phyloP scores from a whole-genome alignment of 2,113 vertebrate genomes.

The Vimba vimba region DNA sequence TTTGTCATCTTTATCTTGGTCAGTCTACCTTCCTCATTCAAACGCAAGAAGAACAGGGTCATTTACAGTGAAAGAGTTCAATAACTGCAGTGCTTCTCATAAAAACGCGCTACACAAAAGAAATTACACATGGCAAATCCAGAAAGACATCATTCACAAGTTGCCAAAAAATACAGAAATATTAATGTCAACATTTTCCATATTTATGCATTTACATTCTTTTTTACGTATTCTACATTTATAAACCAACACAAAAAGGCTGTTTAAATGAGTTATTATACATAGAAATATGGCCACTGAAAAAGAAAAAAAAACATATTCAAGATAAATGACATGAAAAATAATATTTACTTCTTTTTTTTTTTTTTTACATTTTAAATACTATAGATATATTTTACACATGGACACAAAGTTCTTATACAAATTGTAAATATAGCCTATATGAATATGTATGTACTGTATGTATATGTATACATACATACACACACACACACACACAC shows the following conservation, averaged over 20 bases:
- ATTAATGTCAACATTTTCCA: neutral
- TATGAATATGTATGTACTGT: no score
- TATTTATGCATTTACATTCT: neutral
- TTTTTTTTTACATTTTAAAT: no score
- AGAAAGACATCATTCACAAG: no score
- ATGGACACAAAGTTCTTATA: no score
- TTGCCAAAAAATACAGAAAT: neutral
- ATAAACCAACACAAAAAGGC: neutral
- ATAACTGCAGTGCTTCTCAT: neutral
- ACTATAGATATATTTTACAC: no score
- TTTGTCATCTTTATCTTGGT: constrained; percentile 22
- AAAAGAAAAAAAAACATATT: no score
- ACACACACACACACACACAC: no score
- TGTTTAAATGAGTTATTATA: neutral
- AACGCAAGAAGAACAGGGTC: constrained; percentile 21
- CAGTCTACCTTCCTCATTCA: constrained; percentile 1
- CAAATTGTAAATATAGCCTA: no score
- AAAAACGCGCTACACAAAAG: neutral
- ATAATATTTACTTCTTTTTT: no score
- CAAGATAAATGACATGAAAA: no score
- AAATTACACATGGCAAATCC: neutral
- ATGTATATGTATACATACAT: no score
- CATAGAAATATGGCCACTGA: no score
- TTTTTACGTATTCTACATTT: neutral
- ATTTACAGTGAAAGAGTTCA: neutral